Evolutionary conservation across 2,888 invertebrate genomes (phyloP).

Genomic region (Diloba caeruleocephala): DNA sequence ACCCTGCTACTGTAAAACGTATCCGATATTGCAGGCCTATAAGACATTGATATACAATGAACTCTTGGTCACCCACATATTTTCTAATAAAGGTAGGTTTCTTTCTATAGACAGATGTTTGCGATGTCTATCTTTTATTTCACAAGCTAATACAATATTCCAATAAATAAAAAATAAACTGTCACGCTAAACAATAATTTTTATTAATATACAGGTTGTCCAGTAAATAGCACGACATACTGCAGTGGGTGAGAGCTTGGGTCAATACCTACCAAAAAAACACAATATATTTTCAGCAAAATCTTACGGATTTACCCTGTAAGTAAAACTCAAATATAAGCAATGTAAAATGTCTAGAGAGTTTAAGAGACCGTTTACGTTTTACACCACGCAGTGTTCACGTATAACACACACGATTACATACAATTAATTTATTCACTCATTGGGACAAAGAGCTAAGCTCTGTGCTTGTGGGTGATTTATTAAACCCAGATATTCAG

Average conservation of each 20-base stretch:
- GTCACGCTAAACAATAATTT: no score
- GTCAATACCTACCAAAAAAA: no score
- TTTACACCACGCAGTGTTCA: constrained; percentile 36
- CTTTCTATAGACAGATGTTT: no score
- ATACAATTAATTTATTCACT: constrained; percentile 59
- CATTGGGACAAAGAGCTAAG: constrained; percentile 53
- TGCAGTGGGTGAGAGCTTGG: no score
- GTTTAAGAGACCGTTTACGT: constrained; percentile 39
- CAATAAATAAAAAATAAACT: no score
- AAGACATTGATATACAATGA: constrained; percentile 31
- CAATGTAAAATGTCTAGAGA: constrained; percentile 29
- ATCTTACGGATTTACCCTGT: no score
- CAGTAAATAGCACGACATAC: no score
- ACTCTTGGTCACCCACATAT: neutral
- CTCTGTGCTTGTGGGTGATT: constrained; percentile 55
- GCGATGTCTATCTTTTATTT: no score
- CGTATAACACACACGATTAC: constrained; percentile 50
- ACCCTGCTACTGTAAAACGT: constrained; percentile 23
- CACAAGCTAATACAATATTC: no score
- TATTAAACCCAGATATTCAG: constrained; percentile 54
- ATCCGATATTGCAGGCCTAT: constrained; percentile 15
- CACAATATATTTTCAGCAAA: no score
- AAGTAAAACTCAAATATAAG: constrained; percentile 17
- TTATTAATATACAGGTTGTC: no score
- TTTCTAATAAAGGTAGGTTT: no score